These are phyloP conservation scores for Todiramphus chloris DNA, from an alignment of 2,113 vertebrate species.

Conservation along the genomic window DNA sequence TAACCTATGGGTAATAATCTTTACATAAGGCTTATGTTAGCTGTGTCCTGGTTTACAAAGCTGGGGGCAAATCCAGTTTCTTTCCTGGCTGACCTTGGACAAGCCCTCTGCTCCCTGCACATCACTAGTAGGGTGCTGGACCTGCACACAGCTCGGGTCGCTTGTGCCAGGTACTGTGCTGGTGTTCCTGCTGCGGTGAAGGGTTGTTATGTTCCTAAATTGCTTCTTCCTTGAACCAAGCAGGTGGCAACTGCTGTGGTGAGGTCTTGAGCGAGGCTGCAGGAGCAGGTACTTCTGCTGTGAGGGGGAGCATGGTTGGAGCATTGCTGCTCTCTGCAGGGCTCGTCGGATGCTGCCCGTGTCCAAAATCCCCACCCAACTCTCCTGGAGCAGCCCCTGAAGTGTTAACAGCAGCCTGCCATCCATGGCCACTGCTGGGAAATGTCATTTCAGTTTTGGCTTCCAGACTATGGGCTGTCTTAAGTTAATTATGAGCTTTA, in stretches of 20 bases:
- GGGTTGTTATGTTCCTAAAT: neutral
- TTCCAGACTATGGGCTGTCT: neutral
- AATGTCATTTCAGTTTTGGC: neutral
- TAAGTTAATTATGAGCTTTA: conserved; percentile 44
- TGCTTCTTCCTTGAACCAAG: neutral
- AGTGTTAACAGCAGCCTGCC: neutral
- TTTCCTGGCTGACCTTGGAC: neutral
- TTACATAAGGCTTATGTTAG: neutral
- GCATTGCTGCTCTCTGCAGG: conserved; percentile 55
- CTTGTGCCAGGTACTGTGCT: neutral
- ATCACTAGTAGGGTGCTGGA: neutral
- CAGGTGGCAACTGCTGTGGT: neutral
- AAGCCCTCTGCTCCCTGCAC: neutral
- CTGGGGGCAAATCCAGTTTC: neutral
- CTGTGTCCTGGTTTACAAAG: neutral
- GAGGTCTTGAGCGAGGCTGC: neutral
- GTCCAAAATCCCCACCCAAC: accelerated
- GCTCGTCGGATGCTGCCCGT: accelerated
- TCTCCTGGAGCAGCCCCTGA: neutral
- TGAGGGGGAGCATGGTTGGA: neutral
- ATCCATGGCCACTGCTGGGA: neutral
- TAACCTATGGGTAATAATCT: too few species aligned
- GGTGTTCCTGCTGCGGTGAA: neutral
- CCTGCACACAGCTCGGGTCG: accelerated
- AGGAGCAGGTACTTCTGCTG: neutral